Evolutionary conservation across 2,888 invertebrate species (phyloP), one percentile per base, ranked within the genome.

Genomic region (Neoitamus cyanurus): DNA sequence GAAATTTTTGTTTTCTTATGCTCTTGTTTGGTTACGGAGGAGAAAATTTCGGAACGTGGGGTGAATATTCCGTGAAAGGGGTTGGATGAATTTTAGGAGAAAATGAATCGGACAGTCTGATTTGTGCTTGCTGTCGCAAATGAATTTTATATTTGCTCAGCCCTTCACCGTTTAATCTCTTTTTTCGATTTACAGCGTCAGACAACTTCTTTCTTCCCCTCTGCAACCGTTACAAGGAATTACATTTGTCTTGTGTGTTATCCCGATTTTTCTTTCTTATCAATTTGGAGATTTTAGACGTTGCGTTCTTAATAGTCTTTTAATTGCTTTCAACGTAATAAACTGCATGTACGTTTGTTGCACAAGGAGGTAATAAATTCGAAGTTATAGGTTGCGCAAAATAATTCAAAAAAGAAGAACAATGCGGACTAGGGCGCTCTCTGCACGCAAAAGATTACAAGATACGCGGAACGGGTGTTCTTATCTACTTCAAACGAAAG

Each of bases 81-180:
- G 70, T 70, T 70, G 70, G 11, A 31, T 70, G 70, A 70, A 70
- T 70, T 70, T 20, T 15, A 58, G 58, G 58, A 58, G 58, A 58
- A 58, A 58, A 20, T 58, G 58, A 58, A 4, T 25, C 25, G 15
- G 9, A 58, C 25, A 20, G 25, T 5, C 70, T 1, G 25, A 70
- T 11, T 70, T 30, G 70, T 70, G 70, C 70, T n/a, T 7, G 15
- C 70, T 5, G 70, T 70, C 70, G 6, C 3, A 9, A 20, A 7
- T 58, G 58, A 58, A 25, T 58, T 58, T 58, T 58, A 15, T 20
- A 15, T 58, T 58, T 20, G 0, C n/a, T 15, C 5, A 5, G 42
- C 42, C 42, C 13, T 42, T 42, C 42, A 58, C 3, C 15, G 48
- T 58, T 58, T 58, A 1, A 58, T 58, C 25, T 20, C 15, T 9